A percentile compares a stretch with the other conserved stretches of the same genome.
Conservation (phyloP, 2,113 vertebrate genomes). For the Rhinopithecus roxellana region DNA sequence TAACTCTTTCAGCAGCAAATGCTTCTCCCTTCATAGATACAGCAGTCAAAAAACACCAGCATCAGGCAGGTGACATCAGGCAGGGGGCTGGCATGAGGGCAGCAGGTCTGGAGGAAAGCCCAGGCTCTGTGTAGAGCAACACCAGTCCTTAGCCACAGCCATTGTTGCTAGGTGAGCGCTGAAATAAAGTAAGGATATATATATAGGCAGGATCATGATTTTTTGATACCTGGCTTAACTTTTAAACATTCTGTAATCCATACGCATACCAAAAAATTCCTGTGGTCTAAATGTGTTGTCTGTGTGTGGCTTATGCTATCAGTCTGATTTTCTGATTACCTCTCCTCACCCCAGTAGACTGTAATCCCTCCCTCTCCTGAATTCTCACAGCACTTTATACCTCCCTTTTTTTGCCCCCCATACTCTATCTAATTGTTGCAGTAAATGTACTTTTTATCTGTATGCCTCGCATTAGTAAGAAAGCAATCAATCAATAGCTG, state of each 20-base stretch:
- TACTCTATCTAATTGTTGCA: neutral
- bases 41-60: neutral
- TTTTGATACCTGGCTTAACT: neutral
- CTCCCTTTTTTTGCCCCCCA: neutral
- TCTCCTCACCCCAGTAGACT: neutral
- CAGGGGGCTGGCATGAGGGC: neutral
- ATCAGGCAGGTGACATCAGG: neutral
- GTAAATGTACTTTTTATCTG: neutral
- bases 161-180: neutral
- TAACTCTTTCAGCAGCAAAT: neutral
- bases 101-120: neutral
- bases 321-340: neutral
- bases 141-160: neutral
- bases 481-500: neutral
- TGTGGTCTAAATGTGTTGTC: neutral
- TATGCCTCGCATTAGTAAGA: neutral
- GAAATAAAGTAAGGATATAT: neutral
- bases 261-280: neutral
- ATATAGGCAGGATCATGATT: neutral
- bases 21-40: neutral
- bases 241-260: slow-evolving; percentile 9
- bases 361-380: neutral
- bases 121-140: neutral
- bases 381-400: neutral
- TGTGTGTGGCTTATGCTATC: neutral